Evolutionary conservation across 2,888 invertebrate genomes (phyloP), one percentile per base, ranked within the genome.

Genomic region (Meloe dianella): DNA sequence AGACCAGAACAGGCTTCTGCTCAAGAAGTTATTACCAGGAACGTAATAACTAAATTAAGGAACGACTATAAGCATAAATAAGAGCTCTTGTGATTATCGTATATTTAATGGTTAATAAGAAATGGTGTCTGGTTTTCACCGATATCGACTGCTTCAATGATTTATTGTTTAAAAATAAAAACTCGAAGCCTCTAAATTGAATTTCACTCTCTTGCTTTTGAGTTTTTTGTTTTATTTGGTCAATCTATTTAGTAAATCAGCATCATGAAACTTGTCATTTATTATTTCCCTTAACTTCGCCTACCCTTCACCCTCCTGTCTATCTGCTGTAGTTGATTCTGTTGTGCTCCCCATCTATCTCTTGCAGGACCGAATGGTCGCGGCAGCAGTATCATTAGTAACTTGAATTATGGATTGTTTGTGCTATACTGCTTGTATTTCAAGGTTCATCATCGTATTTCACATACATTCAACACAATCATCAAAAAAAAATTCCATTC

Each of bases 371-470:
- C 78, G 78, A 79, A 78, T 80, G 82, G 81, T 77, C 80, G 77
- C 76, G 80, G 81, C 82, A 79, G 78, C 81, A 74, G 77, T 79
- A 82, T 83, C 83, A 82, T 83, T 83, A 83, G 82, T 80, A 79
- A 80, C 75, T 80, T 83, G 82, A 83, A 81, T 83, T 83, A 83
- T 83, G 82, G 83, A 81, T 82, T 83, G 82, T 82, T 82, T 83
- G 82, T 78, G 78, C 73, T 75, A 63, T 69, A 65, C 67, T 64
- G 67, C 63, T 69, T 70, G 68, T 65, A 60, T 61, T 64, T 58
- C 57, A 38, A 62, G 74, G 70, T 70, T 71, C 72, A 65, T 73
- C 72, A 51, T 70, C 70, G 71, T 63, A 51, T 51, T 74, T 74
- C 73, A 73, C 77, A 51, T 51, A 51, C 12, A 24, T 12, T 12